A percentile compares a stretch with the other conserved stretches of the same genome.
phyloP scores from a whole-genome alignment of 2,797 vertebrate species.

The Glyptemys insculpta region DNA sequence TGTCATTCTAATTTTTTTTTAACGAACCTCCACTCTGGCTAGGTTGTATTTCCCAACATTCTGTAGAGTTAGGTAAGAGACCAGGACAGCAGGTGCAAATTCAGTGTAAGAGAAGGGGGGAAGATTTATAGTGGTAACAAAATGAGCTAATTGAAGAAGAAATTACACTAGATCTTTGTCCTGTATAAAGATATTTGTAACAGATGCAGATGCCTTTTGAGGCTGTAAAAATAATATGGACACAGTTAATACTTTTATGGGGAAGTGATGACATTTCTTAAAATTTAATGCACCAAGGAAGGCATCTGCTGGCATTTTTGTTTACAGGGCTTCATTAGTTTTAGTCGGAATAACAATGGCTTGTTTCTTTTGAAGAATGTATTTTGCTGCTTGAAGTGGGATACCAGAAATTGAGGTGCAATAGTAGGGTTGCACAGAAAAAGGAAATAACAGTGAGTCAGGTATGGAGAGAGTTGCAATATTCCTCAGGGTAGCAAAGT shows the following conservation, averaged over 20 bases:
- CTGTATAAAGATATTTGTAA: neutral
- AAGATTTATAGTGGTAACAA: neutral
- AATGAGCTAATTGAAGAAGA: neutral
- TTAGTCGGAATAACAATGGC: neutral
- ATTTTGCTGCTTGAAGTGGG: neutral
- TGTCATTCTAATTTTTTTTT: neutral
- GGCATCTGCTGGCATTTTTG: neutral
- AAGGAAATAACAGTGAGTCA: neutral
- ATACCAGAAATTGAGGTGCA: neutral
- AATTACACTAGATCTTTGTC: neutral
- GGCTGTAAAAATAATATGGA: neutral
- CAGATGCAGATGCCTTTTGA: neutral
- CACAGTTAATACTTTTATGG: neutral
- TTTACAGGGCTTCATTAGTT: neutral
- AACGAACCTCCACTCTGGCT: neutral
- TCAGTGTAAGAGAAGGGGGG: neutral
- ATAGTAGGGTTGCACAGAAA: accelerated
- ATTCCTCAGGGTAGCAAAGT: neutral
- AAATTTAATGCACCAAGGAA: neutral
- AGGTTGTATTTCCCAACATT: neutral
- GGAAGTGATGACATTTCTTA: neutral
- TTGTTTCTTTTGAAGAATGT: neutral
- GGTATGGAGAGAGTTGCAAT: neutral
- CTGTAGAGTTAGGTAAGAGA: neutral
- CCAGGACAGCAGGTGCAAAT: neutral